A percentile compares a stretch with the other conserved stretches of the same genome.
Conservation (phyloP, 2,888 invertebrate species). For the Hecatera dysodea region DNA sequence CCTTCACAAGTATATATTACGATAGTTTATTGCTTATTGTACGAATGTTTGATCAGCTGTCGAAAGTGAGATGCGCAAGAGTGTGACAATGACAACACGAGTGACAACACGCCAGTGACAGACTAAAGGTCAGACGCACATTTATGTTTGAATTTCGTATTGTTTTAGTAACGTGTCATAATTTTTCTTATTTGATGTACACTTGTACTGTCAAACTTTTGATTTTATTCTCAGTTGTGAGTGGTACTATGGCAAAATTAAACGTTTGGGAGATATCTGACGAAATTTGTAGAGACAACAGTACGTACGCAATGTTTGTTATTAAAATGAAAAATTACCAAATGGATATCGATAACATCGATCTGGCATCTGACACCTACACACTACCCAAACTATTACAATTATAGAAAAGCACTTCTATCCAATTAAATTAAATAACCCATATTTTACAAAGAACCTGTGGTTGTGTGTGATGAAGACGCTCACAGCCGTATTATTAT, state of each 20-base stretch:
- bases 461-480: slow-evolving; percentile 2
- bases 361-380: neutral
- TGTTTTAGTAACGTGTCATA: slow-evolving; percentile 44
- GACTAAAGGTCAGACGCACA: slow-evolving; percentile 57
- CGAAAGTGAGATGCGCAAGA: slow-evolving; percentile 66
- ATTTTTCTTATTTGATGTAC: slow-evolving; percentile 24
- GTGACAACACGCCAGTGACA: slow-evolving; percentile 54
- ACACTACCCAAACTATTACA: neutral
- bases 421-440: neutral
- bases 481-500: slow-evolving; percentile 17
- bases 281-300: neutral
- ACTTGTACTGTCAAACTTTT: slow-evolving; percentile 25
- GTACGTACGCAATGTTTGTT: no score
- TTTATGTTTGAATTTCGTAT: slow-evolving; percentile 49
- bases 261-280: neutral
- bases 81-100: slow-evolving; percentile 52
- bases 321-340: neutral
- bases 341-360: neutral
- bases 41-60: slow-evolving; percentile 74
- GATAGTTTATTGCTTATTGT: slow-evolving; percentile 62
- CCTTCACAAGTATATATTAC: slow-evolving; percentile 41
- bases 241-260: neutral
- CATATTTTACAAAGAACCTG: slow-evolving; percentile 9
- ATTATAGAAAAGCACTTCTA: neutral
- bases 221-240: neutral